These are phyloP conservation scores for Catotricha subobsoleta DNA, from an alignment of 2,888 invertebrate genomes.

Conservation along the genomic window DNA sequence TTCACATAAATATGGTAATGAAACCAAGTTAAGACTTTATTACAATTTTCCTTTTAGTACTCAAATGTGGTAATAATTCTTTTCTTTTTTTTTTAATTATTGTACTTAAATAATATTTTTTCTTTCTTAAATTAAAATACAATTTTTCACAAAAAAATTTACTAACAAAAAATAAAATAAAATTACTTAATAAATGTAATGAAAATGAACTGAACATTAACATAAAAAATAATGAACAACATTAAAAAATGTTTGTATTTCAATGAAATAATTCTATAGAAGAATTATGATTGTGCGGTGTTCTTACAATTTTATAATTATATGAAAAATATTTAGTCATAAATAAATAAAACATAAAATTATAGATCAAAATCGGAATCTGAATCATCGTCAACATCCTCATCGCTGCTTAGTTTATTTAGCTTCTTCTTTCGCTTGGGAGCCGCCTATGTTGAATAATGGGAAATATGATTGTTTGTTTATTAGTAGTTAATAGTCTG, in stretches of 20 bases:
- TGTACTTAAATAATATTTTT: no score
- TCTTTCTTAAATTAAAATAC: no score
- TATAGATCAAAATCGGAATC: slow-evolving; percentile 4
- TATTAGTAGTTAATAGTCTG: neutral
- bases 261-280: neutral
- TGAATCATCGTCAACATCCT: neutral
- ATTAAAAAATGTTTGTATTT: neutral
- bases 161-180: neutral
- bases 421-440: neutral
- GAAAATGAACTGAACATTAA: neutral
- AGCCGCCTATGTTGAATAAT: no score
- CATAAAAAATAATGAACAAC: neutral
- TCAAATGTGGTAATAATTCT: no score
- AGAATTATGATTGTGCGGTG: neutral
- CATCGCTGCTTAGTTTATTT: neutral
- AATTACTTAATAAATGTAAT: neutral
- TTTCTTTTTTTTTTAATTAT: no score
- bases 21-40: no score
- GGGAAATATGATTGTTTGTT: no score
- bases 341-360: neutral
- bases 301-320: neutral
- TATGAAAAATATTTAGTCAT: neutral
- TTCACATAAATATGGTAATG: no score
- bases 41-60: no score
- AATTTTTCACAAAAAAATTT: neutral